Evolutionary conservation across 2,113 vertebrate genomes (phyloP).

Genomic region (Catharus minimus): DNA sequence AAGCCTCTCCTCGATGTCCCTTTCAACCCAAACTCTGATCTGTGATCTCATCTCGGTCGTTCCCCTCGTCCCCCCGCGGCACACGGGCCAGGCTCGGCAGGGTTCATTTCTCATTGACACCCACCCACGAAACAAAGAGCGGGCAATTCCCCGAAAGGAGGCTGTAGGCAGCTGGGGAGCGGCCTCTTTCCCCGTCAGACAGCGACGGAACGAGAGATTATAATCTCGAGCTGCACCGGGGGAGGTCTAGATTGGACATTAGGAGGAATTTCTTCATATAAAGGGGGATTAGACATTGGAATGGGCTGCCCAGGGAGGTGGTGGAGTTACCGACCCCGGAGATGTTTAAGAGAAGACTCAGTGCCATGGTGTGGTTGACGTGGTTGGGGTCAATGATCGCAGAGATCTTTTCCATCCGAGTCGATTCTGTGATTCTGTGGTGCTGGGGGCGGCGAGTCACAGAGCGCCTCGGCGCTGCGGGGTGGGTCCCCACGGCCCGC

Average conservation of each 20-base stretch:
- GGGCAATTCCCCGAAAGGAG: background rate
- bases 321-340: background rate
- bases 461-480: background rate
- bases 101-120: background rate
- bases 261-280: background rate
- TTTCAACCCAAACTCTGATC: background rate
- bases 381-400: background rate
- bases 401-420: background rate
- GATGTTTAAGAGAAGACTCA: background rate
- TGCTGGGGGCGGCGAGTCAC: background rate
- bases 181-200: background rate
- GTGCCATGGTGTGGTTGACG: background rate
- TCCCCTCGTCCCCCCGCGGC: background rate
- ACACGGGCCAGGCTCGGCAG: background rate
- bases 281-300: background rate
- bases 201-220: background rate
- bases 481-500: background rate
- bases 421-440: background rate
- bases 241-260: background rate
- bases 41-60: accelerated
- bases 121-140: background rate
- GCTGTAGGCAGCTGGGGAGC: background rate
- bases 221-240: no score
- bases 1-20: background rate
- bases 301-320: background rate